Conservation (phyloP, 2,888 invertebrate species). For the Stratiomys singularior region DNA sequence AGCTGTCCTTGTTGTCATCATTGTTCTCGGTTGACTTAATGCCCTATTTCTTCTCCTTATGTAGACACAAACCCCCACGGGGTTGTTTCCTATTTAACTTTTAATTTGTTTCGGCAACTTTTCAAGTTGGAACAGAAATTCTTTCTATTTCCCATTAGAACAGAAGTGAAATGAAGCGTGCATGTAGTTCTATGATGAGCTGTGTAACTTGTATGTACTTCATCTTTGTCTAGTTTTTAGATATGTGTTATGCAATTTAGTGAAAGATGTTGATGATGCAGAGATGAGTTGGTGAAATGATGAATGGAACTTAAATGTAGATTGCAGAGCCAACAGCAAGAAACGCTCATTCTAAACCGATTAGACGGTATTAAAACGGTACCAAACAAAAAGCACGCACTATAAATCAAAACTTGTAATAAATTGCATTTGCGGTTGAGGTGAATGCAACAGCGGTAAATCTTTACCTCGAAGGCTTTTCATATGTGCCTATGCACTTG, state of each 20-base stretch:
- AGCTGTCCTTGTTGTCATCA: background rate
- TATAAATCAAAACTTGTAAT: slow-evolving; percentile 8
- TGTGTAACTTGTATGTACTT: background rate
- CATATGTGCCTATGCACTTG: too few relatives aligned
- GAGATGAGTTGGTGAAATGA: slow-evolving; percentile 25
- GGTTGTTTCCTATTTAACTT: slow-evolving; percentile 23
- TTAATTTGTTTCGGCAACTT: slow-evolving; percentile 10
- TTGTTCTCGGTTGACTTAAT: slow-evolving; percentile 27
- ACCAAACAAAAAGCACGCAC: background rate
- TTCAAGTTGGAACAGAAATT: background rate
- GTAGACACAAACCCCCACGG: slow-evolving; percentile 1
- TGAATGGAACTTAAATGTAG: slow-evolving; percentile 4
- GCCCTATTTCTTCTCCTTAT: slow-evolving; percentile 15
- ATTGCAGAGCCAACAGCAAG: background rate
- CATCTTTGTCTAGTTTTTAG: background rate
- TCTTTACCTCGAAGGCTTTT: too few relatives aligned
- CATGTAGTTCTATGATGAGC: background rate
- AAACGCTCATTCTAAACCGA: background rate
- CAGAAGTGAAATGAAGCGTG: slow-evolving; percentile 18
- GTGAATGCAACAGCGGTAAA: too few relatives aligned
- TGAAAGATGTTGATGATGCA: slow-evolving; percentile 14
- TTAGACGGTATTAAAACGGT: slow-evolving; percentile 15
- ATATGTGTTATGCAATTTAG: background rate
- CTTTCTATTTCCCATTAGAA: background rate
- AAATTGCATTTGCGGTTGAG: background rate